A percentile compares a stretch with the other conserved stretches of the same genome.
These are phyloP conservation scores for Entomobrya proxima DNA, from an alignment of 2,888 invertebrate genomes.

Conservation along the genomic window DNA sequence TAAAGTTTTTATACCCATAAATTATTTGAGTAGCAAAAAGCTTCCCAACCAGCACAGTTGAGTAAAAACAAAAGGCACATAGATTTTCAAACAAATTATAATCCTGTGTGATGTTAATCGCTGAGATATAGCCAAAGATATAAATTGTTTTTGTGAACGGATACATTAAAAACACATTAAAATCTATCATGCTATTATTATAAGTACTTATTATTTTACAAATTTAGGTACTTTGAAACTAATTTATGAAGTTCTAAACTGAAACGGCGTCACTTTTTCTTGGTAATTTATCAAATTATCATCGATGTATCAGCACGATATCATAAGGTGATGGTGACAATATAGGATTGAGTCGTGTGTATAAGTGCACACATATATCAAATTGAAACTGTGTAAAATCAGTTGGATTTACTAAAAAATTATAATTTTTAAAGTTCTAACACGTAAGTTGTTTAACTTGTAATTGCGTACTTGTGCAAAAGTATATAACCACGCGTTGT, in stretches of 20 bases:
- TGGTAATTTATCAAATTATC: not conserved
- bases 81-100: too few relatives aligned
- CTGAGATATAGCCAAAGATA: too few relatives aligned
- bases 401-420: not conserved
- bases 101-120: too few relatives aligned
- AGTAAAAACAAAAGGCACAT: too few relatives aligned
- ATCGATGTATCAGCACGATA: not conserved
- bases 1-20: too few relatives aligned
- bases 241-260: slow-evolving; percentile 14
- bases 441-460: not conserved
- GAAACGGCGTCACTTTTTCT: not conserved
- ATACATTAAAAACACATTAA: not conserved
- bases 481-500: too few relatives aligned
- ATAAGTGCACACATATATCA: not conserved
- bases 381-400: slow-evolving; percentile 12
- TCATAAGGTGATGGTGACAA: not conserved
- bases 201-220: not conserved
- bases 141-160: slow-evolving; percentile 17
- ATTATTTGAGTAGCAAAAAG: too few relatives aligned
- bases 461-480: too few relatives aligned
- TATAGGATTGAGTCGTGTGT: not conserved
- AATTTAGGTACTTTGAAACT: too few relatives aligned
- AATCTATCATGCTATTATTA: not conserved
- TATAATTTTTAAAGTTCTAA: not conserved
- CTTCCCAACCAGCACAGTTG: too few relatives aligned